Percentiles rank a stretch among this genome's conserved stretches.
Conservation (phyloP, 2,888 invertebrate genomes). For the Troides helena region DNA sequence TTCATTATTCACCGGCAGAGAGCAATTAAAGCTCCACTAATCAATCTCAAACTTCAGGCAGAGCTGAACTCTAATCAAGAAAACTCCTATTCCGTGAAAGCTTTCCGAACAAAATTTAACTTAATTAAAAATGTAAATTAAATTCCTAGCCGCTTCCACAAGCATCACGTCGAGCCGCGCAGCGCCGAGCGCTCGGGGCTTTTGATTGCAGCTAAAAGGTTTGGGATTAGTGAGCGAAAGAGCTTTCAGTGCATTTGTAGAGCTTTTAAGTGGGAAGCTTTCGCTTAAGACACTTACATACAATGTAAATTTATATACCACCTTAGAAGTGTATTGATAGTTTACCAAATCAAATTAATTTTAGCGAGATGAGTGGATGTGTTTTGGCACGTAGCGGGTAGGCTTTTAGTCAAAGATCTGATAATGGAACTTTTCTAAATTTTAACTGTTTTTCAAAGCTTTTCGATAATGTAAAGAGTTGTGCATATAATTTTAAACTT, state of each 20-base stretch:
- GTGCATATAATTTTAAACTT: no score
- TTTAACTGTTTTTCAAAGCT: no score
- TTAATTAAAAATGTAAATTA: slow-evolving; percentile 81
- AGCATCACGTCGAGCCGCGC: slow-evolving; percentile 68
- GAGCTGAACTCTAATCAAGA: slow-evolving; percentile 80
- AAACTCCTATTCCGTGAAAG: slow-evolving; percentile 80
- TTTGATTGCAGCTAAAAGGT: slow-evolving; percentile 82
- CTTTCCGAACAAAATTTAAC: slow-evolving; percentile 80
- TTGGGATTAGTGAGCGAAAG: slow-evolving; percentile 81
- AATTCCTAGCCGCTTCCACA: slow-evolving; percentile 80
- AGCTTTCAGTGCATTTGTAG: slow-evolving; percentile 81
- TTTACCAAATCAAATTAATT: slow-evolving; percentile 21
- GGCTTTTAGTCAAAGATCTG: neutral
- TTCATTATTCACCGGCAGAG: slow-evolving; percentile 78
- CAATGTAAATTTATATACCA: slow-evolving; percentile 77
- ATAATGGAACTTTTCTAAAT: no score
- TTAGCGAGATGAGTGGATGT: neutral
- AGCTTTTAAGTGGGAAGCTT: slow-evolving; percentile 81
- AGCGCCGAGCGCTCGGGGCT: slow-evolving; percentile 71
- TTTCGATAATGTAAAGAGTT: no score
- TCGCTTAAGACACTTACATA: slow-evolving; percentile 80
- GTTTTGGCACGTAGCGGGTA: neutral
- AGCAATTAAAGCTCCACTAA: slow-evolving; percentile 80
- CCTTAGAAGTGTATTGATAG: slow-evolving; percentile 48
- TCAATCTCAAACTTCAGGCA: slow-evolving; percentile 79